Conservation (phyloP, 2,113 vertebrate species). For the Pterocles gutturalis region DNA sequence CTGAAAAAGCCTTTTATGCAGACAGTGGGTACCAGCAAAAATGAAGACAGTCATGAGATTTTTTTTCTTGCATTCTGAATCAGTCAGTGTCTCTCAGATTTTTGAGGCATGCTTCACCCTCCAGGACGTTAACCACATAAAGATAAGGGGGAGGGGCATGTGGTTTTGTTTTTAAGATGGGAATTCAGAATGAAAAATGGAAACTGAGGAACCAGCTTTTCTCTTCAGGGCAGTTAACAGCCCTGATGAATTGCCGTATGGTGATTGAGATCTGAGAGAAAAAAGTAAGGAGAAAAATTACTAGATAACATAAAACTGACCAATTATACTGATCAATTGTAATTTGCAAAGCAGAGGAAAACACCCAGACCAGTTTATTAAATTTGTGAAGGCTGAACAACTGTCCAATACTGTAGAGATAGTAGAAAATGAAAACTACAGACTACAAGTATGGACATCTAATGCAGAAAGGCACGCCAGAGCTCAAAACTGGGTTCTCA, state of each 20-base stretch:
- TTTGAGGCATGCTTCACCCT: background rate
- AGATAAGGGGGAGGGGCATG: background rate
- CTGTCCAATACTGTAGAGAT: background rate
- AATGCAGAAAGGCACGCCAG: background rate
- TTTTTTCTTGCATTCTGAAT: background rate
- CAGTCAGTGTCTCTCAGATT: background rate
- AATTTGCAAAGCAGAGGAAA: background rate
- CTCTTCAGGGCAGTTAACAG: fast-evolving
- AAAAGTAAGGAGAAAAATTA: background rate
- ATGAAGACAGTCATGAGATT: background rate
- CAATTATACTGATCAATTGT: background rate
- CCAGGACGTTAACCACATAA: background rate
- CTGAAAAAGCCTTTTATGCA: constrained; percentile 9
- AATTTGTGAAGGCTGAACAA: background rate
- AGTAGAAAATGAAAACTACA: background rate
- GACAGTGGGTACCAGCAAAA: background rate
- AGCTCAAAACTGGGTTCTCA: background rate
- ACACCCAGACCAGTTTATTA: background rate
- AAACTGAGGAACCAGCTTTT: background rate
- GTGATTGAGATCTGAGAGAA: background rate
- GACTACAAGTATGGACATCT: background rate
- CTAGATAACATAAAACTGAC: background rate
- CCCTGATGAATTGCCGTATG: background rate
- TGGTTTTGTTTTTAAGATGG: background rate
- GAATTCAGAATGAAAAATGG: background rate